Evolutionary conservation across 2,113 vertebrate species (phyloP).

Genomic region (Halcyon malimbica): DNA sequence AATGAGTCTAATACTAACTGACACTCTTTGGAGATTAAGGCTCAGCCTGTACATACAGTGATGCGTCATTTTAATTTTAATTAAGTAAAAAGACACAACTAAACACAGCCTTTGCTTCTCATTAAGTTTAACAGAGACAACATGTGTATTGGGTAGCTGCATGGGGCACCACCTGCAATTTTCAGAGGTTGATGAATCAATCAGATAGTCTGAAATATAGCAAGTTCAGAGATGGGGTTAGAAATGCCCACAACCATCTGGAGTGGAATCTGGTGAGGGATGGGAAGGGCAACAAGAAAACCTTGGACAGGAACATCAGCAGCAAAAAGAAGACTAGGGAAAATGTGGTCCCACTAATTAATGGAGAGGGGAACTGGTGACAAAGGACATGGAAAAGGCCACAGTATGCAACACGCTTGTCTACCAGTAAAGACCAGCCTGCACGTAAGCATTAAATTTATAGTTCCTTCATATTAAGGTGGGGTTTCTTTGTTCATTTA

Average conservation of each 20-base stretch:
- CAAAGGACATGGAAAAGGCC: not conserved
- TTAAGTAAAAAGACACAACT: constrained; percentile 26
- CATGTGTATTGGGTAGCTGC: not conserved
- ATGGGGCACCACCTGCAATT: not conserved
- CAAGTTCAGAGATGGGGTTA: not conserved
- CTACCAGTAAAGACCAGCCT: not conserved
- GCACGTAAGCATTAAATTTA: not conserved
- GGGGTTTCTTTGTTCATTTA: not conserved
- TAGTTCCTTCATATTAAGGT: not conserved
- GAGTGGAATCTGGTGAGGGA: not conserved
- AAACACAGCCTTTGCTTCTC: not conserved
- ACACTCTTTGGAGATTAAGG: constrained; percentile 40
- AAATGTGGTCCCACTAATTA: not conserved
- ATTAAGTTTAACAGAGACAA: not conserved
- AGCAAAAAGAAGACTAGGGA: not conserved
- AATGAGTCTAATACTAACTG: constrained; percentile 35
- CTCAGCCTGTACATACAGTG: not conserved
- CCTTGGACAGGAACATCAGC: not conserved
- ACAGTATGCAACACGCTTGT: not conserved
- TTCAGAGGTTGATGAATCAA: not conserved
- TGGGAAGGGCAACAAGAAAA: not conserved
- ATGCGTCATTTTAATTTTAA: constrained; percentile 45
- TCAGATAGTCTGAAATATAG: not conserved
- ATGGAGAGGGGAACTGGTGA: not conserved
- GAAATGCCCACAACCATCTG: not conserved